Evolutionary conservation across 1,140 invertebrate genomes (phyloP), one percentile per base, ranked within the genome.

Genomic region (Caenorhabditis tropicalis): DNA sequence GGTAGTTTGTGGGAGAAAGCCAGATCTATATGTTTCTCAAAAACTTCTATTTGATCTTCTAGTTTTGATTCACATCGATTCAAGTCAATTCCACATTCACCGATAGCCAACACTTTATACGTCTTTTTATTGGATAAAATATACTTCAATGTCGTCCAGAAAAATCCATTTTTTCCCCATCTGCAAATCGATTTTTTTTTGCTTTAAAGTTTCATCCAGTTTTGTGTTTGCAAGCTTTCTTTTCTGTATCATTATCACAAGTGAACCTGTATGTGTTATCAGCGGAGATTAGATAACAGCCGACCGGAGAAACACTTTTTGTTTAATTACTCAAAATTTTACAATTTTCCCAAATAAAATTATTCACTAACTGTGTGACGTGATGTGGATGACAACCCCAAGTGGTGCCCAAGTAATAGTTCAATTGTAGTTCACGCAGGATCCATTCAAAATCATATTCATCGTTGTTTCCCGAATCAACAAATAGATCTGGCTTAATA

Each of bases 21-120:
- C 2, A 74, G 36, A 12, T 29, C 65, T 6, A 74, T 21, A 46
- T 74, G 65, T n/a, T 74, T 74, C 1, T 74, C 65, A 10, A 74
- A 74, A 33, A 74, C 65, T 0, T 27, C 19, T 43, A 24, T 43
- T 74, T 74, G 65, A 12, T 19, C 6, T 43, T 74, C 65, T 10
- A 74, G n/a, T 21, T 21, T 19, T 1, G 65, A 74, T 12, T 74
- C 19, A 43, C 65, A 74, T n/a, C 65, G 19, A 31, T 74, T 19
- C n/a, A 74, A 24, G n/a, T 74, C 65, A n/a, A 74, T 74, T 43
- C 65, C 65, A 43, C 65, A 74, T 74, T 74, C 65, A 1, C 65
- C 65, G n/a, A 74, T 29, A 4, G 65, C 65, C n/a, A 74, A 24
- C 12, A 74, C 65, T 43, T 74, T 74, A 5, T 5, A 74, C 5